Conservation (phyloP, 2,888 invertebrate species). For the Mystacides longicornis region DNA sequence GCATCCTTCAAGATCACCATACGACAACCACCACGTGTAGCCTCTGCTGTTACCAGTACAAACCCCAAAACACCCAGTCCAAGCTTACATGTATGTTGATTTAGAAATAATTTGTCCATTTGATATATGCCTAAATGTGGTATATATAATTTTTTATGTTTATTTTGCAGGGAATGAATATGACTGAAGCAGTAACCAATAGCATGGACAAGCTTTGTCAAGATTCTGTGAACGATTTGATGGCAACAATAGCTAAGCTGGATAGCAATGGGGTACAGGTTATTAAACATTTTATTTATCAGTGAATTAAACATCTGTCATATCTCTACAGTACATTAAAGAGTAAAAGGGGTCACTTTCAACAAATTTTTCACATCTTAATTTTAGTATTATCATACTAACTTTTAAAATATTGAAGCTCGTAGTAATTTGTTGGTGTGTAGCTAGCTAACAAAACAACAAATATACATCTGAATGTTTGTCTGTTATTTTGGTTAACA, state of each 20-base stretch:
- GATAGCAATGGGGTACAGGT: slow-evolving; percentile 81
- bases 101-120: not conserved
- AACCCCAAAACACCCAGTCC: slow-evolving; percentile 83
- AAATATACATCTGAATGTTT: too few relatives aligned
- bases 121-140: not conserved
- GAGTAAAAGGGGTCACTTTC: too few relatives aligned
- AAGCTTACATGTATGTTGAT: slow-evolving; percentile 50
- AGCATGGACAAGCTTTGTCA: slow-evolving; percentile 75
- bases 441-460: too few relatives aligned
- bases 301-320: not conserved
- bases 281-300: slow-evolving; percentile 39
- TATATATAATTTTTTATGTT: not conserved
- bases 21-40: slow-evolving; percentile 28
- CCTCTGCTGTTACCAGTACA: slow-evolving; percentile 61
- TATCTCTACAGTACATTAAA: too few relatives aligned
- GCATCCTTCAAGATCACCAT: slow-evolving; percentile 63
- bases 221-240: slow-evolving; percentile 77
- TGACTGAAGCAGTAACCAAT: slow-evolving; percentile 52
- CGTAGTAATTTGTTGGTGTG: too few relatives aligned
- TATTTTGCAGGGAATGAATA: slow-evolving; percentile 34
- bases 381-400: too few relatives aligned
- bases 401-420: too few relatives aligned
- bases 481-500: too few relatives aligned
- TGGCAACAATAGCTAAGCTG: slow-evolving; percentile 80
- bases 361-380: too few relatives aligned